These are phyloP conservation scores for Melanotaenia trifasciata DNA, from an alignment of 2,797 vertebrate species.

Conservation along the genomic window DNA sequence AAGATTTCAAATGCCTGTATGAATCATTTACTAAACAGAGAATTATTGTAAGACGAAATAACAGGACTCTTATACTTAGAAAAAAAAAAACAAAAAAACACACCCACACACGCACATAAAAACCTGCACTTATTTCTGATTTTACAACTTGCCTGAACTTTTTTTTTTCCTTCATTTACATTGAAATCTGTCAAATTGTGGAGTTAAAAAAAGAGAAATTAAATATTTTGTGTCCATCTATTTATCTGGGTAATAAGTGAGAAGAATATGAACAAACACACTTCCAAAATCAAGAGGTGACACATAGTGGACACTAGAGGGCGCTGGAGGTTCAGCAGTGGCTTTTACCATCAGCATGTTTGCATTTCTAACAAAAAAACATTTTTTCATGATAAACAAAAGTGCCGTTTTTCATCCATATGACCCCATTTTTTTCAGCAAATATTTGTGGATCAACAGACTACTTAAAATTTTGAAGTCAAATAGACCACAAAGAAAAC, in stretches of 20 bases:
- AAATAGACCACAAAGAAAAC: neutral
- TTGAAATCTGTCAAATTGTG: too few species aligned
- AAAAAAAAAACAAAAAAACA: too few species aligned
- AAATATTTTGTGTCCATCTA: too few species aligned
- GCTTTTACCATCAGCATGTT: neutral
- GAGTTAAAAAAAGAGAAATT: too few species aligned
- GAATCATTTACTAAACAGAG: too few species aligned
- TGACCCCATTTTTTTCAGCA: neutral
- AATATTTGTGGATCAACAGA: conserved; percentile 5
- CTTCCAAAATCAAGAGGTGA: neutral
- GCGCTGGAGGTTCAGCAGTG: conserved; percentile 46
- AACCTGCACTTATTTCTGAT: too few species aligned
- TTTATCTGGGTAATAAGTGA: neutral
- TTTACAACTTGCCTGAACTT: too few species aligned
- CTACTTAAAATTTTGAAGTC: neutral
- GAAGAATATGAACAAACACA: neutral
- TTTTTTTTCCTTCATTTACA: too few species aligned
- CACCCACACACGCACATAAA: too few species aligned
- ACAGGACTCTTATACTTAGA: too few species aligned
- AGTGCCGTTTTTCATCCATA: neutral
- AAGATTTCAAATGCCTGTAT: too few species aligned
- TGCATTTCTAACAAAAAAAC: neutral
- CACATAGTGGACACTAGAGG: conserved; percentile 57
- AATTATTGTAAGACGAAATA: too few species aligned
- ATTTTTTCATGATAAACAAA: conserved; percentile 18